phyloP scores from a whole-genome alignment of 2,113 vertebrate species.

The Forbesichthys agassizii region DNA sequence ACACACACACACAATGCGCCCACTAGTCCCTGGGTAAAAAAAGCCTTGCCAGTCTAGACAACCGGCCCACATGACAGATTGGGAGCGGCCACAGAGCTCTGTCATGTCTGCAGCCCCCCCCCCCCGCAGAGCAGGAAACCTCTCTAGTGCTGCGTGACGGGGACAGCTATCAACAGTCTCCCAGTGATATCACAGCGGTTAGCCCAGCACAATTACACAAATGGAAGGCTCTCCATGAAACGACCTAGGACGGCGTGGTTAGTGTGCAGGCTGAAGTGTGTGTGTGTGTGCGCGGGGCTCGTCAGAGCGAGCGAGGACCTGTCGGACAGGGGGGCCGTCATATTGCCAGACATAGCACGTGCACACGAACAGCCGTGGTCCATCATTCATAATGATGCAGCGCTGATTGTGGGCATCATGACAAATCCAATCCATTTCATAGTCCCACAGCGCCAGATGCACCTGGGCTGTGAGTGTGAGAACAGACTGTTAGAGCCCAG shows the following conservation, averaged over 20 bases:
- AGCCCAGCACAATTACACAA: constrained; percentile 36
- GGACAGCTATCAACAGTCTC: constrained; percentile 46
- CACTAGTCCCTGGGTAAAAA: constrained; percentile 4
- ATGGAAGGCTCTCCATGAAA: constrained; percentile 50
- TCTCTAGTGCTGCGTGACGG: constrained; percentile 33
- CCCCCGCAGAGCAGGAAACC: constrained; percentile 37
- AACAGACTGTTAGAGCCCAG: constrained; percentile 45
- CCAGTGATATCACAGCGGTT: constrained; percentile 60
- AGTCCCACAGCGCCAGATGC: constrained; percentile 48
- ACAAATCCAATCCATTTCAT: constrained; percentile 46
- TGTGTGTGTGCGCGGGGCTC: constrained; percentile 15
- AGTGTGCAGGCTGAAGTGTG: not conserved
- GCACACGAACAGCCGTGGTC: not conserved
- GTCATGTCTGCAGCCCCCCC: constrained; percentile 19
- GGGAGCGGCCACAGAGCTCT: constrained; percentile 32
- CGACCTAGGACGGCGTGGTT: constrained; percentile 34
- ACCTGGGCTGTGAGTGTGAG: constrained; percentile 56
- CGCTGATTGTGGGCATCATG: constrained; percentile 40
- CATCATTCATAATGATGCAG: constrained; percentile 23
- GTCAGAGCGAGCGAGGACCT: constrained; percentile 10
- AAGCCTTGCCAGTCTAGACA: constrained; percentile 42
- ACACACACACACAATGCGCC: not conserved
- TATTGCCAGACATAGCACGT: constrained; percentile 18
- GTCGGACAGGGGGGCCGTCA: constrained; percentile 6
- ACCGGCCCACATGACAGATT: constrained; percentile 47